Evolutionary conservation across 1,140 invertebrate species (phyloP).

Genomic region (Drosophila athabasca): DNA sequence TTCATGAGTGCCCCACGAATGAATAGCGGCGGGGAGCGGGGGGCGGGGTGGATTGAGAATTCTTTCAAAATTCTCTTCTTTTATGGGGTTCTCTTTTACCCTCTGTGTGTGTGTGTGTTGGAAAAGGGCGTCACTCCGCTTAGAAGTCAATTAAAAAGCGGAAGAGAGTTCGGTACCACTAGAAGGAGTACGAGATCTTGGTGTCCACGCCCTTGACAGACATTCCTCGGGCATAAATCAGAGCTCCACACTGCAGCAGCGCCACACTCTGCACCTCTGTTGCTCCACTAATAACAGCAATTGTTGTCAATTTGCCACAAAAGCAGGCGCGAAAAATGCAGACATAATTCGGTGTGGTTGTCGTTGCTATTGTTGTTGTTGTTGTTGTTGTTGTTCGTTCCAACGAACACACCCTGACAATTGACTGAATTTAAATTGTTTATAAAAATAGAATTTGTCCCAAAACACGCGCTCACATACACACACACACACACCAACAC

Average conservation of each 20-base stretch:
- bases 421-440: slow-evolving; percentile 80
- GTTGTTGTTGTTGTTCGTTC: too few relatives aligned
- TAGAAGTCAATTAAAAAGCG: slow-evolving; percentile 72
- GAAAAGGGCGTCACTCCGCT: slow-evolving; percentile 39
- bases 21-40: not conserved
- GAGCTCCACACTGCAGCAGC: slow-evolving; percentile 29
- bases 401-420: slow-evolving; percentile 74
- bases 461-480: slow-evolving; percentile 69
- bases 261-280: slow-evolving; percentile 19
- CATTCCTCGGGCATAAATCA: slow-evolving; percentile 76
- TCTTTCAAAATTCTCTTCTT: not conserved
- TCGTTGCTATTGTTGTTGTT: slow-evolving; percentile 27
- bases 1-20: slow-evolving; percentile 46
- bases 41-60: not conserved
- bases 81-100: not conserved
- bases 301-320: slow-evolving; percentile 82
- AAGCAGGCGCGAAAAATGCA: slow-evolving; percentile 80
- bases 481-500: slow-evolving; percentile 22
- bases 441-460: slow-evolving; percentile 82
- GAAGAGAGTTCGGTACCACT: slow-evolving; percentile 48
- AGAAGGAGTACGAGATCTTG: not conserved
- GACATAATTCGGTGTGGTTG: slow-evolving; percentile 57
- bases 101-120: slow-evolving; percentile 10
- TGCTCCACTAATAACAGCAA: slow-evolving; percentile 72
- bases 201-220: slow-evolving; percentile 75